Evolutionary conservation across 2,113 vertebrate species (phyloP).

Genomic region (Takifugu flavidus): DNA sequence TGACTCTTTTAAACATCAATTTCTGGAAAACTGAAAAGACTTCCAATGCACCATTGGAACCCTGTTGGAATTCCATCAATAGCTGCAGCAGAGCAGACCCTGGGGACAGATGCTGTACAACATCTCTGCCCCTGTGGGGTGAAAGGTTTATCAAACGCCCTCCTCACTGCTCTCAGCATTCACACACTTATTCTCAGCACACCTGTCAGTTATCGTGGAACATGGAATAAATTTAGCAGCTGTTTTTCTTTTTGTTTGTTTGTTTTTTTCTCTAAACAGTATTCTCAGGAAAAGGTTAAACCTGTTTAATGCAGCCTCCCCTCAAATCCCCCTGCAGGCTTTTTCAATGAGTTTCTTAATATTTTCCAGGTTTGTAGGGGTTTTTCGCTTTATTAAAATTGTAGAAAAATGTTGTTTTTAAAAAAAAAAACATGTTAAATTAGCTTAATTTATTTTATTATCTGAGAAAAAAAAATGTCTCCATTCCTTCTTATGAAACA

Average conservation of each 20-base stretch:
- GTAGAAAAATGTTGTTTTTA: too few species aligned
- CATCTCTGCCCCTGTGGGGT: conserved; percentile 41
- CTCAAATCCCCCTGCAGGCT: too few species aligned
- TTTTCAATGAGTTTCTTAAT: too few species aligned
- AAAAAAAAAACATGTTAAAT: too few species aligned
- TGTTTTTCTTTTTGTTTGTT: conserved; percentile 28
- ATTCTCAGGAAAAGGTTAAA: too few species aligned
- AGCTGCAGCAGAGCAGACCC: conserved; percentile 18
- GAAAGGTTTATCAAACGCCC: conserved; percentile 50
- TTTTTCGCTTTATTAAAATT: too few species aligned
- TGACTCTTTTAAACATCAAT: conserved; percentile 18
- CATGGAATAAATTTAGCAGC: conserved; percentile 26
- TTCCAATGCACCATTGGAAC: conserved; percentile 33
- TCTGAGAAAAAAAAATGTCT: too few species aligned
- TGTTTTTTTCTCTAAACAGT: neutral
- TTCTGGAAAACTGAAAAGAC: conserved; percentile 34
- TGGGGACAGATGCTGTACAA: conserved; percentile 40
- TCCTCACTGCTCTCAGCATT: conserved; percentile 35
- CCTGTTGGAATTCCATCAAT: conserved; percentile 51
- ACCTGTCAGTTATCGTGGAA: conserved; percentile 37
- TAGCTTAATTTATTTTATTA: too few species aligned
- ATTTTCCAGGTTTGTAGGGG: too few species aligned
- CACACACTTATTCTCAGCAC: conserved; percentile 41
- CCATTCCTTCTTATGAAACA: too few species aligned
- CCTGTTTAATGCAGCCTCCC: too few species aligned